Evolutionary conservation across 2,888 invertebrate genomes (phyloP).

Genomic region (Physocephala rufipes): DNA sequence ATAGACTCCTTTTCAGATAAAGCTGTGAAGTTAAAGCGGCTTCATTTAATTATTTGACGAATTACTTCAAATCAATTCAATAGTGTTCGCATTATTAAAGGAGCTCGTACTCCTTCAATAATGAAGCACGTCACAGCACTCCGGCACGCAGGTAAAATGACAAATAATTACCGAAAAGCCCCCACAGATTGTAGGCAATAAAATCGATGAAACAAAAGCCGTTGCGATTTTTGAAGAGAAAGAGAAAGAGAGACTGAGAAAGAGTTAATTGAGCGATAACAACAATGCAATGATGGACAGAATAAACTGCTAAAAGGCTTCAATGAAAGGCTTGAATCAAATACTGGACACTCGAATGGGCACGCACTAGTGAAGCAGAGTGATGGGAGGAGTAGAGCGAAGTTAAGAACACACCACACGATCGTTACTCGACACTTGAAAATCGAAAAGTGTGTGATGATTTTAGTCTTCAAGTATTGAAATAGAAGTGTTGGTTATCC

Average conservation of each 20-base stretch:
- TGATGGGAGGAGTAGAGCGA: neutral
- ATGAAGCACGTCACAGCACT: neutral
- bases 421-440: constrained; percentile 18
- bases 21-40: neutral
- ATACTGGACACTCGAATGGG: constrained; percentile 60
- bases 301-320: constrained; percentile 23
- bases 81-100: neutral
- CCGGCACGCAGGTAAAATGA: neutral
- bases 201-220: constrained; percentile 1
- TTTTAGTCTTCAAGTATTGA: constrained; percentile 1
- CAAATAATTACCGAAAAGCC: neutral
- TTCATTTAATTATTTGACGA: constrained; percentile 13
- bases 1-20: neutral
- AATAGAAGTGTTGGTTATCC: neutral
- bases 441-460: constrained; percentile 15
- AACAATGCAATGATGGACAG: constrained; percentile 13
- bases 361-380: constrained; percentile 22
- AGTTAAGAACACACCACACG: constrained; percentile 1
- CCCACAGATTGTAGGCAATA: constrained; percentile 3
- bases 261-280: constrained; percentile 28
- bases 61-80: constrained; percentile 6
- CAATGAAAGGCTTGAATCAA: constrained; percentile 60
- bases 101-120: neutral
- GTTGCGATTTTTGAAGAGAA: too few relatives aligned
- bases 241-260: neutral